Evolutionary conservation across 2,888 invertebrate species (phyloP).

Genomic region (Halictus quadricinctus): DNA sequence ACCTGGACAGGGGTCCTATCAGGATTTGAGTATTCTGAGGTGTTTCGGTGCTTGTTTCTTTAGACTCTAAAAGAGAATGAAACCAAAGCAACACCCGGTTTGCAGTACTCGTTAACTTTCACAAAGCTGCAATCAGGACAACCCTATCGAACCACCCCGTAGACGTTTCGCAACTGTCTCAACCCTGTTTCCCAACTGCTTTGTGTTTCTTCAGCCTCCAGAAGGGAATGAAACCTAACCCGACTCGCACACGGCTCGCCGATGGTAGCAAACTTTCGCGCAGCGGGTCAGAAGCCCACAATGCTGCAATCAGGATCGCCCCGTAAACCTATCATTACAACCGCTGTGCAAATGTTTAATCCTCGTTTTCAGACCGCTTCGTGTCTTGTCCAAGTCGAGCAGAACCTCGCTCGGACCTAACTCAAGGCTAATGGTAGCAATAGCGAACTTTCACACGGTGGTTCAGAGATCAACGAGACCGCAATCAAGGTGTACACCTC

Average conservation of each 20-base stretch:
- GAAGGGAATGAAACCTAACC: background rate
- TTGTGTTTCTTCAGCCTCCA: background rate
- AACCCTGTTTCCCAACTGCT: background rate
- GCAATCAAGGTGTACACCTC: background rate
- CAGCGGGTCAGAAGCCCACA: background rate
- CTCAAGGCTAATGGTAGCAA: background rate
- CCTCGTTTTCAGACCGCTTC: background rate
- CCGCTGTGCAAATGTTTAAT: background rate
- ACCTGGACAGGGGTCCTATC: background rate
- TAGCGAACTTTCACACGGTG: background rate
- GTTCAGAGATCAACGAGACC: background rate
- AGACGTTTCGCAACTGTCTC: background rate
- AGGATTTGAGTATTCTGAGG: too few relatives aligned
- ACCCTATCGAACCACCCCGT: background rate
- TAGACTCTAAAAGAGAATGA: too few relatives aligned
- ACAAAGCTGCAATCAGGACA: background rate
- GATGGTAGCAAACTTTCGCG: background rate
- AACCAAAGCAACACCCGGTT: too few relatives aligned
- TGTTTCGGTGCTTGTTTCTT: background rate
- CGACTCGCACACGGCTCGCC: background rate
- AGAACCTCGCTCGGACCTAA: background rate
- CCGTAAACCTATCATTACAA: background rate
- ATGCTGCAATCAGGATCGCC: background rate
- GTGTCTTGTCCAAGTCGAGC: background rate
- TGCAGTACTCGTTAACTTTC: too few relatives aligned